Evolutionary conservation across 2,797 vertebrate genomes (phyloP), one percentile per base, ranked within the genome.

Genomic region (Taeniopygia guttata): DNA sequence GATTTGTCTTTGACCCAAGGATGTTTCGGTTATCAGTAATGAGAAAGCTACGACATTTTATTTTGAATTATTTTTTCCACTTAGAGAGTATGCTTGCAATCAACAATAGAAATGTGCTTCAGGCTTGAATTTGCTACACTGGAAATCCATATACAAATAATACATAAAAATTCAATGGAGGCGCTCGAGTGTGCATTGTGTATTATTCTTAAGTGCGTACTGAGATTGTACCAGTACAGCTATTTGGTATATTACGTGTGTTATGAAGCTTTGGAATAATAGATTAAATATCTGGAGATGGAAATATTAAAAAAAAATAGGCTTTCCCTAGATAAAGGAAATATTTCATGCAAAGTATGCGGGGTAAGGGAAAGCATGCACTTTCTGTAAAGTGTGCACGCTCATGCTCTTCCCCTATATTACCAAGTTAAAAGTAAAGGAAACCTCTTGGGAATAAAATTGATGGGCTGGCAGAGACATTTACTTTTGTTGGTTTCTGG

Each of bases 41-140:
- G 29, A 94, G 59, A 91, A 89, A 90, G 16, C 13, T 38, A 73
- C 0, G 1, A 29, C 19, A 87, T 70, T 96, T 84, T 40, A 68
- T 59, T 89, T 77, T 72, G 36, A 93, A 17, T 72, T 87, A 22
- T 84, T 42, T 77, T 86, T 80, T 56, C 69, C 62, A 55, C 49
- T 95, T 89, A 76, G 38, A 81, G 66, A 94, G 70, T 73, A 82
- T 30, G 32, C 43, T 87, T 81, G 19, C 56, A 88, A 73, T 83
- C 90, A 93, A 85, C 51, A 86, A 85, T 26, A 90, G 74, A 92
- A 91, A 70, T 70, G 23, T 79, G 36, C 88, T 96, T 94, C 10
- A n/a, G 56, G 46, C 36, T 89, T 91, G 84, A 90, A 87, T 91
- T 82, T 96, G 67, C 32, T 84, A 42, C 81, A 32, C 46, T 73